Percentiles rank a stretch among this genome's conserved stretches.
Conservation (phyloP, 2,888 invertebrate species). For the Drosophila subquinaria region DNA sequence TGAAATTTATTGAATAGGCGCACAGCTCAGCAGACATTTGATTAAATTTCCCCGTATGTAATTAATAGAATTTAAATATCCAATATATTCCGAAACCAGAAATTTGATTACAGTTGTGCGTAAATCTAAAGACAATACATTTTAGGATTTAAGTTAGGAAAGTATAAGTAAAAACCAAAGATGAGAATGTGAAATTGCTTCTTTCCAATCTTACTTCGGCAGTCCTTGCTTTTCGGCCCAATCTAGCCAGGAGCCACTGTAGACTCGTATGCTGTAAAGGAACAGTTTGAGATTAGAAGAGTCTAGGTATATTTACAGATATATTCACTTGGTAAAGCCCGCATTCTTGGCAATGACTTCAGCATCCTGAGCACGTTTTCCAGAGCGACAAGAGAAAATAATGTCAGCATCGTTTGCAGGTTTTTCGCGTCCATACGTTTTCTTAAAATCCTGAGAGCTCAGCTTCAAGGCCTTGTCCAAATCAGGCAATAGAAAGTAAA, state of each 20-base stretch:
- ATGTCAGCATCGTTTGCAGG: constrained; percentile 53
- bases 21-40: neutral
- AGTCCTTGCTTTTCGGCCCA: constrained; percentile 67
- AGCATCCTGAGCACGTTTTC: constrained; percentile 52
- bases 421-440: constrained; percentile 50
- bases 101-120: constrained; percentile 8
- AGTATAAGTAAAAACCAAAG: constrained; percentile 7
- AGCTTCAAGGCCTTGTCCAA: constrained; percentile 46
- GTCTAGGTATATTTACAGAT: neutral
- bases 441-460: constrained; percentile 35
- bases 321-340: constrained; percentile 58
- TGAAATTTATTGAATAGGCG: neutral
- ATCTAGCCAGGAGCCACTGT: constrained; percentile 67
- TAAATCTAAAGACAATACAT: constrained; percentile 10
- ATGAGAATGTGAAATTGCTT: neutral
- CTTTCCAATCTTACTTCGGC: constrained; percentile 13
- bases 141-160: constrained; percentile 6
- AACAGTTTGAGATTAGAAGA: neutral
- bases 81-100: constrained; percentile 53
- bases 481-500: constrained; percentile 45
- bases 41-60: neutral
- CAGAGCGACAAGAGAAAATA: constrained; percentile 66
- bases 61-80: constrained; percentile 9
- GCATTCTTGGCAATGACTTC: constrained; percentile 49
- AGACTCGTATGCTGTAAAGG: constrained; percentile 49